Evolutionary conservation across 2,888 invertebrate species (phyloP).

Genomic region (Polietes domitor): DNA sequence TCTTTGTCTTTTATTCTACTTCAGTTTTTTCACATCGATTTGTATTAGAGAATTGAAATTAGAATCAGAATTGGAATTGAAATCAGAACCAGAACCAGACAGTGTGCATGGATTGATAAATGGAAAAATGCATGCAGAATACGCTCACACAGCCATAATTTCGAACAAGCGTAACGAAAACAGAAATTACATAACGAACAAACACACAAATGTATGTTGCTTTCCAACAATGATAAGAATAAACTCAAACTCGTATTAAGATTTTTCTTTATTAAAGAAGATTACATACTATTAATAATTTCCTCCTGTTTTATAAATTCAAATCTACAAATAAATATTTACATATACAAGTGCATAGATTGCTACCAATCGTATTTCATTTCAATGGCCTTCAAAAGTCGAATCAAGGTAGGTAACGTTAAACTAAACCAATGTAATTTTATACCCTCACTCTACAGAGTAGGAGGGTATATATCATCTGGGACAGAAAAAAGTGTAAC

Average conservation of each 20-base stretch:
- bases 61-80: not conserved
- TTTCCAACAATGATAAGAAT: not conserved
- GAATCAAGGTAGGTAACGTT: no score
- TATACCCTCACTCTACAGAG: no score
- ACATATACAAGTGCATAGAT: constrained; percentile 22
- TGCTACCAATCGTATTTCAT: not conserved
- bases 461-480: no score
- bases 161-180: constrained; percentile 38
- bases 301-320: constrained; percentile 24
- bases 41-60: not conserved
- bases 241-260: not conserved
- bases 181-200: constrained; percentile 52
- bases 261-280: constrained; percentile 1
- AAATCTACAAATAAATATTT: constrained; percentile 37
- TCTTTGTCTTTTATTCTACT: not conserved
- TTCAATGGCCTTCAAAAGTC: no score
- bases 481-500: no score
- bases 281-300: constrained; percentile 22
- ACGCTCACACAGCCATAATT: not conserved
- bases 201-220: constrained; percentile 62
- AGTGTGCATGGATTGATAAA: not conserved
- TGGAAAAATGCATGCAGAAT: not conserved
- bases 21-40: constrained; percentile 3
- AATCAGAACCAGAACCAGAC: not conserved
- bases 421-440: no score